Percentiles rank a stretch among this genome's conserved stretches.
phyloP scores from a whole-genome alignment of 2,797 vertebrate genomes.

The Paramormyrops hopkinsi region DNA sequence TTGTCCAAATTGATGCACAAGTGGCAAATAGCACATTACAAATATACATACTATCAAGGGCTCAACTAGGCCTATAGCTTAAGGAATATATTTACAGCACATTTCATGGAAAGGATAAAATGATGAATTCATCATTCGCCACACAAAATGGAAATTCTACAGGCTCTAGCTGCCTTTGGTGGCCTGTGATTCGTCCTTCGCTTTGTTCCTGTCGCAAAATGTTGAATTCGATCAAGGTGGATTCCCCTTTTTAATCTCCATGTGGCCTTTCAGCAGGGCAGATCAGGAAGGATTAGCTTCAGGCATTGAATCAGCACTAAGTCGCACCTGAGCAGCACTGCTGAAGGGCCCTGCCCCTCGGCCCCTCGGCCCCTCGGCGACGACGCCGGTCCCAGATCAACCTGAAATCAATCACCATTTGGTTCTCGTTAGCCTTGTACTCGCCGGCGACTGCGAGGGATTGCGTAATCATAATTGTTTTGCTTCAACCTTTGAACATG shows the following conservation, averaged over 20 bases:
- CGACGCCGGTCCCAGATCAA: not conserved
- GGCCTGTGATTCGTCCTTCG: not conserved
- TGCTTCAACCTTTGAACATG: not conserved
- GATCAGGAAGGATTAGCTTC: not conserved
- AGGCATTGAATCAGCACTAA: not conserved
- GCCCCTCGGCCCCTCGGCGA: not conserved
- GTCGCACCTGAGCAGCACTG: not conserved
- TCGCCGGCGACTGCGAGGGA: not conserved
- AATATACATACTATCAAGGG: not conserved
- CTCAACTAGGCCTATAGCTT: not conserved
- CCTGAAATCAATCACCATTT: not conserved
- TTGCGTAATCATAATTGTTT: conserved; percentile 5
- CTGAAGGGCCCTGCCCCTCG: not conserved
- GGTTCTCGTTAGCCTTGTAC: not conserved
- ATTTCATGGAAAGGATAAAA: not conserved
- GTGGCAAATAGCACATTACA: not conserved
- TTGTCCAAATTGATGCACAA: not conserved
- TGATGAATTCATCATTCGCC: not conserved
- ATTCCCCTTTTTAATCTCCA: not conserved
- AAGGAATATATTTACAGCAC: not conserved
- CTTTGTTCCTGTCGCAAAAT: not conserved
- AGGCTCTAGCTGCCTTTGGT: not conserved
- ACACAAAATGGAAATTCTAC: not conserved
- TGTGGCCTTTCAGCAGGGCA: not conserved
- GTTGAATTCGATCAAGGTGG: not conserved